Conservation (phyloP, 2,113 vertebrate genomes). For the Lophura nycthemera region DNA sequence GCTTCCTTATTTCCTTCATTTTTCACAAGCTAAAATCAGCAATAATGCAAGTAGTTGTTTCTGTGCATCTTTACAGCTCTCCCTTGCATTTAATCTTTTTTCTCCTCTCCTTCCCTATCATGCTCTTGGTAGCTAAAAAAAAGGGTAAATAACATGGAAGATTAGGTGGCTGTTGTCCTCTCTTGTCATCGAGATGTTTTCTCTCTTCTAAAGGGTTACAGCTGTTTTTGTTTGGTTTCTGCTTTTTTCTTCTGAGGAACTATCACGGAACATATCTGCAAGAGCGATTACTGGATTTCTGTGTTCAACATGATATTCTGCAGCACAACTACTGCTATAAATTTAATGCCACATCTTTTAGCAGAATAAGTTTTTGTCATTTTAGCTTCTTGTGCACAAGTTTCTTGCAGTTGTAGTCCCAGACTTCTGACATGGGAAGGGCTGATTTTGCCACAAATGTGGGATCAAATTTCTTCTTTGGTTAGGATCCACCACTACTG, state of each 20-base stretch:
- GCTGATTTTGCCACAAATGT: background rate
- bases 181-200: background rate
- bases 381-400: background rate
- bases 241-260: background rate
- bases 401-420: background rate
- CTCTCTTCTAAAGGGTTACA: background rate
- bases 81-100: background rate
- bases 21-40: background rate
- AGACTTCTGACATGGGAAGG: background rate
- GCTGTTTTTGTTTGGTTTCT: constrained; percentile 13
- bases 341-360: background rate
- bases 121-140: background rate
- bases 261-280: background rate
- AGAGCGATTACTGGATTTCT: background rate
- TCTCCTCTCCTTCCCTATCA: background rate
- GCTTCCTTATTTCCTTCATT: background rate
- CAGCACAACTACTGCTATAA: background rate
- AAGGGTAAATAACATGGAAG: background rate
- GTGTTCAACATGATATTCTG: background rate
- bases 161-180: background rate
- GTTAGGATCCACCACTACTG: background rate
- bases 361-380: background rate
- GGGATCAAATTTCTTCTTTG: background rate
- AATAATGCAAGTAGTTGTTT: background rate
- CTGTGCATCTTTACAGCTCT: no score